These are phyloP conservation scores for Sthenelais limicola DNA, from an alignment of 2,888 invertebrate genomes.

Conservation along the genomic window DNA sequence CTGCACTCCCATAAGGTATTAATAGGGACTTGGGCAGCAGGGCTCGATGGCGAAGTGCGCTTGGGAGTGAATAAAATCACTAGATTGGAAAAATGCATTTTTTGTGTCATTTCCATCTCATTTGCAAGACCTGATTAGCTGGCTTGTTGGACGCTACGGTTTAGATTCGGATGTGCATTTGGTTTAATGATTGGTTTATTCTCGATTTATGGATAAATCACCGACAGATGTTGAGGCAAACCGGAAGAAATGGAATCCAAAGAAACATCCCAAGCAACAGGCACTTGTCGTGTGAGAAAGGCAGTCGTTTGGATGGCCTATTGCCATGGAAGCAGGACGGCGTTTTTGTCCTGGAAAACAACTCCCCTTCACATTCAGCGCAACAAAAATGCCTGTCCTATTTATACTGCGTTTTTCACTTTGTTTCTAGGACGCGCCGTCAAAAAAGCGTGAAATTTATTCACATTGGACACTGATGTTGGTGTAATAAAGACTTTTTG, in stretches of 20 bases:
- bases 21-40: slow-evolving; percentile 21
- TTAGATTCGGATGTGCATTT: neutral
- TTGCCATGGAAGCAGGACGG: no score
- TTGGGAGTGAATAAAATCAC: slow-evolving; percentile 30
- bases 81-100: slow-evolving; percentile 21
- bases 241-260: no score
- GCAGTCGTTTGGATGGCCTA: no score
- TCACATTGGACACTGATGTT: slow-evolving; percentile 19
- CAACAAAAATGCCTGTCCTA: no score
- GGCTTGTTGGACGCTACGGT: neutral
- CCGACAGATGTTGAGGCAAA: no score
- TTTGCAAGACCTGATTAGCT: slow-evolving; percentile 31
- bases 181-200: no score
- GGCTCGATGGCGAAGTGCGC: neutral
- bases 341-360: no score
- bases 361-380: no score
- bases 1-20: slow-evolving; percentile 33
- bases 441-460: slow-evolving; percentile 12
- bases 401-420: no score
- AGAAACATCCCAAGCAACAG: no score
- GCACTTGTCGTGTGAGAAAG: no score
- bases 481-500: slow-evolving; percentile 27
- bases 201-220: no score
- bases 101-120: slow-evolving; percentile 32
- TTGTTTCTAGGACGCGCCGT: slow-evolving; percentile 3